Percentiles rank a stretch among this genome's conserved stretches.
Conservation (phyloP, 1,140 invertebrate species). For the Harpegnathos saltator region DNA sequence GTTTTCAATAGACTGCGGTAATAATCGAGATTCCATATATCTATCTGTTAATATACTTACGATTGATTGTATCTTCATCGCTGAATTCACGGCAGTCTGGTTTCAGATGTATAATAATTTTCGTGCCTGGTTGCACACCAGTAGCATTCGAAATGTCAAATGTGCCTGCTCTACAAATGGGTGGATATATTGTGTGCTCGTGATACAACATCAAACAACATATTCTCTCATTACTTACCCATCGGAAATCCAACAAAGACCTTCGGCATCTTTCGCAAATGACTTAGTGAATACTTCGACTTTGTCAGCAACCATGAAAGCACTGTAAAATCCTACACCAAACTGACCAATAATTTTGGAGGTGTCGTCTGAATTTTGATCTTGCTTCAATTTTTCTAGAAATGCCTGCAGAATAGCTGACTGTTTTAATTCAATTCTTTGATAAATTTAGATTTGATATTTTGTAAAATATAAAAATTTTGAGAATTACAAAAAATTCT, state of each 20-base stretch:
- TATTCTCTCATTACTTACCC: slow-evolving; percentile 88
- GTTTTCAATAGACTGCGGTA: no score
- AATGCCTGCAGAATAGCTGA: slow-evolving; percentile 88
- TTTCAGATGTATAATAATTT: slow-evolving; percentile 96
- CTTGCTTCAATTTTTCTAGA: slow-evolving; percentile 93
- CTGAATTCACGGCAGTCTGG: slow-evolving; percentile 94
- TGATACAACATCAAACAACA: not conserved
- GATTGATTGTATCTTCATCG: slow-evolving; percentile 93
- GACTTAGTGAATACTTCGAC: slow-evolving; percentile 95
- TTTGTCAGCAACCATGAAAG: slow-evolving; percentile 98
- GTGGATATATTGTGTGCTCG: slow-evolving; percentile 1
- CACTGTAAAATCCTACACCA: slow-evolving; percentile 99
- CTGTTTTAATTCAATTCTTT: not conserved
- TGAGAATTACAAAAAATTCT: no score
- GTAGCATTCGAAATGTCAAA: slow-evolving; percentile 96
- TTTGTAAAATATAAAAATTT: no score
- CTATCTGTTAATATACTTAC: slow-evolving; percentile 83
- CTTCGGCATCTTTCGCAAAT: slow-evolving; percentile 88
- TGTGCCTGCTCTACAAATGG: slow-evolving; percentile 89
- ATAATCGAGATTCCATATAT: not conserved
- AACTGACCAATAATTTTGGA: slow-evolving; percentile 98
- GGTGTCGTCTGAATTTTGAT: slow-evolving; percentile 87
- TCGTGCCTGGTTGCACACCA: slow-evolving; percentile 94
- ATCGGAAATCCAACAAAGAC: slow-evolving; percentile 95
- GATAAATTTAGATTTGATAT: slow-evolving; percentile 1